Evolutionary conservation across 2,888 invertebrate species (phyloP).

Genomic region (Dermolepida albohirtum): DNA sequence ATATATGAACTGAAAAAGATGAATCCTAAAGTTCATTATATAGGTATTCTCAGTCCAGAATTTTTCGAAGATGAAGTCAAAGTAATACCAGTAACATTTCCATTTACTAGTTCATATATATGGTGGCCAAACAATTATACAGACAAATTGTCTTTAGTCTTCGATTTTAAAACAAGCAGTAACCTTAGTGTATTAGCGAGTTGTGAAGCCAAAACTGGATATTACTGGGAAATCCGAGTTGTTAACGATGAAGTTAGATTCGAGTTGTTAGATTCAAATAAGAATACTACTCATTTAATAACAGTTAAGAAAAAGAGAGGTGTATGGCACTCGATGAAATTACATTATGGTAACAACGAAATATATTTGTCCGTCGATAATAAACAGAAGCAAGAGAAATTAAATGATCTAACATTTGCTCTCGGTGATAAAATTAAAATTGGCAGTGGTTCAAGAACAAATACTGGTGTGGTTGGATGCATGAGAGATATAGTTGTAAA

Average conservation of each 20-base stretch:
- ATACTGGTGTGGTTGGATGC: conserved; percentile 88
- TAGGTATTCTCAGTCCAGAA: conserved; percentile 78
- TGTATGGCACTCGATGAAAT: conserved; percentile 86
- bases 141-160: conserved; percentile 80
- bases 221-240: conserved; percentile 91
- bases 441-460: conserved; percentile 82
- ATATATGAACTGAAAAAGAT: conserved; percentile 87
- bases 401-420: conserved; percentile 61
- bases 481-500: conserved; percentile 91
- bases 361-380: conserved; percentile 82
- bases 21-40: conserved; percentile 80
- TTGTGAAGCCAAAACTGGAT: conserved; percentile 81
- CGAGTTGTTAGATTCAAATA: conserved; percentile 79
- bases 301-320: conserved; percentile 85
- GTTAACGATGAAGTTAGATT: conserved; percentile 89
- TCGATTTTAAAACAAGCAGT: conserved; percentile 88
- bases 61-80: conserved; percentile 86
- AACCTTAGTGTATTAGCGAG: conserved; percentile 86
- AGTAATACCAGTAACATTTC: conserved; percentile 91
- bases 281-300: conserved; percentile 81
- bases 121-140: conserved; percentile 87
- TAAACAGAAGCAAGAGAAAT: conserved; percentile 74
- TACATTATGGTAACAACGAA: conserved; percentile 81
- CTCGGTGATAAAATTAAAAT: conserved; percentile 69
- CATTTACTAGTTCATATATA: conserved; percentile 90